phyloP scores from a whole-genome alignment of 2,888 invertebrate genomes.

The Callyntrura guangdongensis region DNA sequence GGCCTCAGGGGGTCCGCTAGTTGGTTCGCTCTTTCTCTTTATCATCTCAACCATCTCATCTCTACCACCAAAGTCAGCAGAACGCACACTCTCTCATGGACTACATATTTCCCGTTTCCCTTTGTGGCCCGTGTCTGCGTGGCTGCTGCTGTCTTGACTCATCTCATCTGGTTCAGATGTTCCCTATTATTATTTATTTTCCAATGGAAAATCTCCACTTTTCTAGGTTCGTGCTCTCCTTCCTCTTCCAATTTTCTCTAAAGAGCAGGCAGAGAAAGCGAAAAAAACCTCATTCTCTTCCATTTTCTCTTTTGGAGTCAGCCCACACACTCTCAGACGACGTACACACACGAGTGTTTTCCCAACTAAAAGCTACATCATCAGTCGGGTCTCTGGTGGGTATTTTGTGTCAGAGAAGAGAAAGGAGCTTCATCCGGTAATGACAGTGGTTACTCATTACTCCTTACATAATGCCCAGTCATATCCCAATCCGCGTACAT shows the following conservation, averaged over 20 bases:
- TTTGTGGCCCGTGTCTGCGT: slow-evolving; percentile 6
- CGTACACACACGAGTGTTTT: too few species aligned
- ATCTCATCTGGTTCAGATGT: slow-evolving; percentile 61
- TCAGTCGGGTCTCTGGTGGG: slow-evolving; percentile 39
- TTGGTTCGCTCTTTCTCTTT: slow-evolving; percentile 13
- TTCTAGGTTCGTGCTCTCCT: slow-evolving; percentile 7
- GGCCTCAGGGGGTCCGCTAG: slow-evolving; percentile 70
- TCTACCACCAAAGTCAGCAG: background rate
- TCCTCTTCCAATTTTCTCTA: slow-evolving; percentile 14
- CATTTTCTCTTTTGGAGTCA: background rate
- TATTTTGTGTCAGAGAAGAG: slow-evolving; percentile 48
- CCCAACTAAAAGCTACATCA: slow-evolving; percentile 19
- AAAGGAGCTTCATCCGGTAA: slow-evolving; percentile 50
- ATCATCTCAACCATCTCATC: slow-evolving; percentile 19
- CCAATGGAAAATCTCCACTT: slow-evolving; percentile 52
- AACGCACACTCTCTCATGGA: background rate
- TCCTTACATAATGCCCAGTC: background rate
- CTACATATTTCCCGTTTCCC: background rate
- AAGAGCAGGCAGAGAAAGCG: background rate
- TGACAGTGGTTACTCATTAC: slow-evolving; percentile 36
- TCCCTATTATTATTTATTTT: slow-evolving; percentile 64
- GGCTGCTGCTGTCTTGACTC: slow-evolving; percentile 60
- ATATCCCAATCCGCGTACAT: too few species aligned
- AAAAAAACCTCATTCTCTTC: slow-evolving; percentile 28
- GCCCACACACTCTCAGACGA: too few species aligned